Base-by-base conservation (phyloP, 2,888 invertebrate species). In the Campoplex nolae region DNA sequence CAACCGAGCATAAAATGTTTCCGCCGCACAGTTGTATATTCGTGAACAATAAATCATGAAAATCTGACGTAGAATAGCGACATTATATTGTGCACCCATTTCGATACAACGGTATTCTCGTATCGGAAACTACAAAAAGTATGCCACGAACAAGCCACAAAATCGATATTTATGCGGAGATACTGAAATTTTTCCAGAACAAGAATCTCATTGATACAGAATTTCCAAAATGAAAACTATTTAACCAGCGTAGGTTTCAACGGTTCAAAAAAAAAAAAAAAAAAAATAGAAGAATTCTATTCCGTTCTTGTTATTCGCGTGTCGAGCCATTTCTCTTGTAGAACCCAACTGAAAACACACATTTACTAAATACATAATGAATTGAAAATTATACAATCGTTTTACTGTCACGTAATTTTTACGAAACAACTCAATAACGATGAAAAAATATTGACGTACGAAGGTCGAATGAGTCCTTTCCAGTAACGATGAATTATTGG, bases 1-100 rank as follows among this genome's bases (percentile, higher is more conserved):
- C 16, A 75, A 68, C 18, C 45, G 35, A 51, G 54, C 38, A 82
- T 23, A 74, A 58, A 68, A 82, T 62, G 23, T 56, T 82, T 48
- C 18, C 77, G 62, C 28, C 51, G 35, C n/a, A 38, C 48, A 73
- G 58, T 74, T 35, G 18, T 58, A 51, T 51, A 51, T 51, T 16
- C 62, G 51, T 35, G 28, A 13, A 42, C 67, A 23, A 67, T 83
- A 56, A 82, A 81, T 73, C 73, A 67, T n/a, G 77, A 35, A 67
- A 67, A 78, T 68, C 16, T 58, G 67, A 73, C 32, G 70, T 28
- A 18, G 54, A 71, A 70, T 76, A 38, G 56, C 13, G 45, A 42
- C 51, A 35, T 13, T 23, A 23, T 23, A 23, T 23, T 48, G 58
- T 68, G 18, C 3, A 38, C 16, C 28, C 11, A 68, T 54, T 67